Base-by-base conservation (phyloP, 1,140 invertebrate genomes). In the Drosophila bocqueti region DNA sequence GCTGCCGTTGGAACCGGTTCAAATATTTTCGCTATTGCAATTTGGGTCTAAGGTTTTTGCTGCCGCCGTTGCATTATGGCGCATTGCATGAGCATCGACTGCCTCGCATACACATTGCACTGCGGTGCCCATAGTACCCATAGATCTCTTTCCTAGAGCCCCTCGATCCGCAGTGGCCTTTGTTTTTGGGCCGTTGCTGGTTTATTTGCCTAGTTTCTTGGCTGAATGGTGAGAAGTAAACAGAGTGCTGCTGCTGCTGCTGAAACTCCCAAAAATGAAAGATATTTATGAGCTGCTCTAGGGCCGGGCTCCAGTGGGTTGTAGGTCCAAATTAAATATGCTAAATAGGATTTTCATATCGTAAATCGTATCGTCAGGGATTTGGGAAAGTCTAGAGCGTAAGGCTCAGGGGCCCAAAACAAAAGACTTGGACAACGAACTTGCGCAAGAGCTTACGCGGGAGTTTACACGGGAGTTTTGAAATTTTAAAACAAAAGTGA, bases 1-100 rank as follows among this genome's bases (percentile, higher is more conserved):
- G 62, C 46, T 54, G 80, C 57, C 62, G 54, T 59, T 24, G 74
- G 55, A 90, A 90, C 85, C 85, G 85, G 85, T 90, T 90, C 75
- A 84, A 90, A 90, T 85, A 87, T 81, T 83, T 83, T 65, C 67
- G 83, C 77, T 65, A 79, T 81, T 76, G 67, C 63, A 81, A 89
- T 89, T 87, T 84, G 77, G 83, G 86, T 87, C 83, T 89, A 59
- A 83, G 78, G 57, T 89, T 79, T 81, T 63, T 79, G 61, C 60
- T 67, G 49, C 45, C 57, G 50, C 43, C 62, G 54, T 60, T 73
- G 60, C 49, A 76, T 71, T 83, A 74, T 77, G 61, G 69, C 59
- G 61, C 59, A 76, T 89, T 87, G 84, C 84, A 87, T 81, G 84
- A 72, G 68, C 80, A 65, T 79, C 69, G 66, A 69, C 49, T 68